These are phyloP conservation scores for Adelognathus sp. DNA, from an alignment of 2,888 invertebrate genomes.

Conservation along the genomic window DNA sequence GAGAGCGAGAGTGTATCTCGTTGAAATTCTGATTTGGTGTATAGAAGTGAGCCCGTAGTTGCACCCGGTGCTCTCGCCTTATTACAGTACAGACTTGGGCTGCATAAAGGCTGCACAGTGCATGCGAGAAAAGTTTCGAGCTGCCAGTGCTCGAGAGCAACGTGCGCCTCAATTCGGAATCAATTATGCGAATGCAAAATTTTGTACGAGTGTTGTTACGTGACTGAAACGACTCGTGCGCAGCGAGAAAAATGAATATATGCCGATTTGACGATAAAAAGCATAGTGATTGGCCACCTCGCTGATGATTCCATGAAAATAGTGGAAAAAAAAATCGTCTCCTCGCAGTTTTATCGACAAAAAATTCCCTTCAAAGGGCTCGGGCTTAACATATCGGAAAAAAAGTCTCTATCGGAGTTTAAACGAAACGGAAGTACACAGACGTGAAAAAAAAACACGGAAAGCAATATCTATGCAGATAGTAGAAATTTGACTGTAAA, in stretches of 20 bases:
- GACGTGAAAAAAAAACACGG: too few species aligned
- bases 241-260: background rate
- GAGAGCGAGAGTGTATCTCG: slow-evolving; percentile 40
- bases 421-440: background rate
- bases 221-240: slow-evolving; percentile 1
- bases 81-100: background rate
- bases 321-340: background rate
- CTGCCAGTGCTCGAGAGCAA: background rate
- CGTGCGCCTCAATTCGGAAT: slow-evolving; percentile 32
- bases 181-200: slow-evolving; percentile 48
- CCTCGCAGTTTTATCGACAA: background rate
- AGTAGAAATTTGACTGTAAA: background rate
- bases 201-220: slow-evolving; percentile 18
- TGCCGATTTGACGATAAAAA: background rate
- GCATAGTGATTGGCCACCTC: background rate
- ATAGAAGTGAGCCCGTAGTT: slow-evolving; percentile 7
- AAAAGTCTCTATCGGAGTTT: background rate
- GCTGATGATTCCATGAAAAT: background rate
- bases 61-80: background rate
- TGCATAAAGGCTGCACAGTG: background rate
- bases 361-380: background rate
- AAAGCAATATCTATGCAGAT: background rate
- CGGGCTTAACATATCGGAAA: background rate
- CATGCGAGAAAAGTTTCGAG: slow-evolving; percentile 29
- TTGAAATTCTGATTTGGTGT: slow-evolving; percentile 48